Conservation (phyloP, 2,888 invertebrate genomes). For the Ganaspis brasiliensis region DNA sequence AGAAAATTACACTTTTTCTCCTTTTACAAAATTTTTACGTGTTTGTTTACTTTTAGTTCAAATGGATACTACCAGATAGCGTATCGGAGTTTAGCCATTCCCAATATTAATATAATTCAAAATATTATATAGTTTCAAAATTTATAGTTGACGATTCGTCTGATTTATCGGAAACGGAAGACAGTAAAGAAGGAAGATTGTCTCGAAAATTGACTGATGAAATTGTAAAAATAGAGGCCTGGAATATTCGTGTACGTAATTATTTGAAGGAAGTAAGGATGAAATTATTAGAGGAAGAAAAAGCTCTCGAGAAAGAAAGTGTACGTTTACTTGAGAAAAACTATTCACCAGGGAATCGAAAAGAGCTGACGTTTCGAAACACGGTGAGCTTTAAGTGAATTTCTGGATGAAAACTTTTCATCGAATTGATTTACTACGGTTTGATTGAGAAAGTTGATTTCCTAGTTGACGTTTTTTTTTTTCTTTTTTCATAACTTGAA, state of each 20-base stretch:
- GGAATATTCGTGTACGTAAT: slow-evolving; percentile 17
- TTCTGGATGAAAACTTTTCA: slow-evolving; percentile 26
- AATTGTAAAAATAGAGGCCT: slow-evolving; percentile 21
- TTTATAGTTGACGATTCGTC: too few relatives aligned
- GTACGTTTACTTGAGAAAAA: not conserved
- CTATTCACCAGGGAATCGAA: slow-evolving; percentile 23
- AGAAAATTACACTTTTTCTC: too few relatives aligned
- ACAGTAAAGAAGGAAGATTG: not conserved
- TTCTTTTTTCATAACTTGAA: not conserved
- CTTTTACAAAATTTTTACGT: too few relatives aligned
- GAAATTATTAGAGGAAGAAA: slow-evolving; percentile 26
- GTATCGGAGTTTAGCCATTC: too few relatives aligned
- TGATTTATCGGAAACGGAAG: not conserved
- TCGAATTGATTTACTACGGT: not conserved
- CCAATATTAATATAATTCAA: too few relatives aligned
- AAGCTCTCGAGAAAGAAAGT: slow-evolving; percentile 21
- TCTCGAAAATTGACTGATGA: not conserved
- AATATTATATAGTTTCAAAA: not conserved
- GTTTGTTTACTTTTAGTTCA: too few relatives aligned
- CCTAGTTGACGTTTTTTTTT: not conserved
- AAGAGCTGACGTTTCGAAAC: slow-evolving; percentile 24
- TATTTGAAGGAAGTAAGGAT: slow-evolving; percentile 27
- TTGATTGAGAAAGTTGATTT: slow-evolving; percentile 29
- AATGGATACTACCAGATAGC: too few relatives aligned
- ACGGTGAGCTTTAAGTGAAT: slow-evolving; percentile 41